Base-by-base conservation (phyloP, 2,888 invertebrate genomes). In the Bugulina stolonifera region DNA sequence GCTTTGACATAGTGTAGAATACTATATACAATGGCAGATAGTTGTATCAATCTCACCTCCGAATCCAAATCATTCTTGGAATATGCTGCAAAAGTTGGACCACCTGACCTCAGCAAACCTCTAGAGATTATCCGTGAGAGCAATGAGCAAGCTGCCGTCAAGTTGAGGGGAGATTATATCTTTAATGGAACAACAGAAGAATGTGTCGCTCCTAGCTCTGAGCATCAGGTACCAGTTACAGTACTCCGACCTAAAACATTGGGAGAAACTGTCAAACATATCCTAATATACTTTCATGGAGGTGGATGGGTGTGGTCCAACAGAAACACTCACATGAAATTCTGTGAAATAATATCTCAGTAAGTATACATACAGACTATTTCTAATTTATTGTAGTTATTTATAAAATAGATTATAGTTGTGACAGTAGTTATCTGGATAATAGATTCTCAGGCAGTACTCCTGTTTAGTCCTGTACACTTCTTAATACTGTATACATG, bases 281-380 rank as follows among this genome's bases (percentile, higher is more conserved):
- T 70, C 70, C 32, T 43, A 3, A 52, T 70, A 2, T 70, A 70
- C 52, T 70, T 70, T 43, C 70, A 70, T 54, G 70, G 70, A 23
- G 70, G 70, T 10, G 70, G 70, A 35, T 70, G 70, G 70, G 70
- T 70, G 29, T 43, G n/a, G 70, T 23, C 23, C 10, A 70, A 52
- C 32, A 43, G 70, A 43, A 23, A 35, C 23, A 54, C 52, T 10
- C 70, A 70, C 23, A 54, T 54, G 52, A 54, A 54, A 52, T 43
- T 70, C 10, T 70, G 70, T 54, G 54, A 70, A 29, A 25, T 54
- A 25, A 54, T 70, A 5, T n/a, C 70, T 43, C 22, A 25, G 70
- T 70, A 43, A 52, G 64, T 64, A 18, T n/a, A n/a, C n/a, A n/a
- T n/a, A n/a, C n/a, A n/a, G n/a, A n/a, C n/a, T n/a, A n/a, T n/a